Conservation (phyloP, 2,113 vertebrate species). For the Hippocampus zosterae region DNA sequence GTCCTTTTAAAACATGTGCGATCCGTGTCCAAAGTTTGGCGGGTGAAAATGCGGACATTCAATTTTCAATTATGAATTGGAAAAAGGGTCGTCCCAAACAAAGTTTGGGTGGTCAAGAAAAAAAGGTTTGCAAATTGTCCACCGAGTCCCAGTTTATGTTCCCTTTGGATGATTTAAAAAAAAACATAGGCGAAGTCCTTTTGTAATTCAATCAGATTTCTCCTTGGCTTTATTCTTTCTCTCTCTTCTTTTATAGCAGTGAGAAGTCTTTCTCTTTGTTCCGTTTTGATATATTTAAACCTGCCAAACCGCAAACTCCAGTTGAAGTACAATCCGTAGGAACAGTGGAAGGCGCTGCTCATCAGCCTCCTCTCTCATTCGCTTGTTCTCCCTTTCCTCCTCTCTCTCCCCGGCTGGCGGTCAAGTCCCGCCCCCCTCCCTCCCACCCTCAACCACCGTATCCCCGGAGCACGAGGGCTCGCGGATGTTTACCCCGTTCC, state of each 20-base stretch:
- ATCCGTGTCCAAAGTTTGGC: constrained; percentile 58
- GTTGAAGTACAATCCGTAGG: constrained; percentile 79
- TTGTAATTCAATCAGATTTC: constrained; percentile 71
- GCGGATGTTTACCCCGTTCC: constrained; percentile 84
- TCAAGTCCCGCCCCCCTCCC: constrained; percentile 69
- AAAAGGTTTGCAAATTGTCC: constrained; percentile 56
- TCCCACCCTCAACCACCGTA: constrained; percentile 57
- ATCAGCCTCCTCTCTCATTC: constrained; percentile 63
- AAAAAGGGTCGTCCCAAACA: constrained; percentile 52
- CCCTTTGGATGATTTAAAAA: constrained; percentile 49
- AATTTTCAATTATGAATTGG: constrained; percentile 41
- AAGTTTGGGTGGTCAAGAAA: constrained; percentile 62
- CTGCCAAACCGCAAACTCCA: constrained; percentile 82
- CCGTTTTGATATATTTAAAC: constrained; percentile 79
- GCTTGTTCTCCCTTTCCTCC: constrained; percentile 40
- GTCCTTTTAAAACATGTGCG: constrained; percentile 63
- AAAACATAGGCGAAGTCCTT: constrained; percentile 64
- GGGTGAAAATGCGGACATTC: constrained; percentile 38
- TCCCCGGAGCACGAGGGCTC: constrained; percentile 76
- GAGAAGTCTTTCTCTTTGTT: constrained; percentile 75
- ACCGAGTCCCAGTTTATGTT: constrained; percentile 64
- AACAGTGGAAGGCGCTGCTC: constrained; percentile 67
- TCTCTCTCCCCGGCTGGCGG: constrained; percentile 63
- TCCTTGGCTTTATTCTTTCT: constrained; percentile 66
- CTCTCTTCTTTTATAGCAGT: constrained; percentile 68